Percentiles rank a stretch among this genome's conserved stretches.
phyloP scores from a whole-genome alignment of 2,797 vertebrate species.

The Triplophysa yarkandensis region DNA sequence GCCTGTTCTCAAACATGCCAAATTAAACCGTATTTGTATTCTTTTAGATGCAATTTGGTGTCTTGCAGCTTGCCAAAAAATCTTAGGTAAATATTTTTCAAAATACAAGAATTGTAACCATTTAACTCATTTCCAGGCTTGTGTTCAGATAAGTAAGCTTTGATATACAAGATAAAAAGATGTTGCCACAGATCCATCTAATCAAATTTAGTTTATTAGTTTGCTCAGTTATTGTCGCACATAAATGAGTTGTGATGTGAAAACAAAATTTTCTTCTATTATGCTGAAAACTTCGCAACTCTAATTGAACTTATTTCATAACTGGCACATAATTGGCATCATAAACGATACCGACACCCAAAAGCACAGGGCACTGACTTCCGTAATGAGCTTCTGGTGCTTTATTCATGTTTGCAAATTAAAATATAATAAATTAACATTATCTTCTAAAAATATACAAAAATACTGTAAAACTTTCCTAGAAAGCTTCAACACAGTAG shows the following conservation, averaged over 20 bases:
- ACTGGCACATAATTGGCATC: not conserved
- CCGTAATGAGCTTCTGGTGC: conserved; percentile 56
- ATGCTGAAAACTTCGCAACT: not conserved
- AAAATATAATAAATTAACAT: conserved; percentile 95
- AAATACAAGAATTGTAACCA: not conserved
- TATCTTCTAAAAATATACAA: conserved; percentile 88
- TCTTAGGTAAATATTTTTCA: not conserved
- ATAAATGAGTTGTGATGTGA: not conserved
- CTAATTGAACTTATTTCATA: not conserved
- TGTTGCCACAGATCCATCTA: no score
- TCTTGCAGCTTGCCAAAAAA: not conserved
- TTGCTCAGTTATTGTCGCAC: not conserved
- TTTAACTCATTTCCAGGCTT: not conserved
- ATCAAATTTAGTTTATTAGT: not conserved
- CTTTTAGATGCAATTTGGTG: not conserved
- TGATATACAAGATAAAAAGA: not conserved
- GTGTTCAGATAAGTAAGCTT: not conserved
- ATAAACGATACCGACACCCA: conserved; percentile 22
- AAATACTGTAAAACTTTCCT: conserved; percentile 93
- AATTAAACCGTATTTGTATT: not conserved
- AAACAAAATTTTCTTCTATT: not conserved
- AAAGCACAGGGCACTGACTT: conserved; percentile 36
- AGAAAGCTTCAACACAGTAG: conserved; percentile 91
- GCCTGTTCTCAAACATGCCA: not conserved
- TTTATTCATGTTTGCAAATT: conserved; percentile 80